A percentile compares a stretch with the other conserved stretches of the same genome.
Evolutionary conservation across 1,140 invertebrate genomes (phyloP).

Genomic region (Rhynchophorus ferrugineus): DNA sequence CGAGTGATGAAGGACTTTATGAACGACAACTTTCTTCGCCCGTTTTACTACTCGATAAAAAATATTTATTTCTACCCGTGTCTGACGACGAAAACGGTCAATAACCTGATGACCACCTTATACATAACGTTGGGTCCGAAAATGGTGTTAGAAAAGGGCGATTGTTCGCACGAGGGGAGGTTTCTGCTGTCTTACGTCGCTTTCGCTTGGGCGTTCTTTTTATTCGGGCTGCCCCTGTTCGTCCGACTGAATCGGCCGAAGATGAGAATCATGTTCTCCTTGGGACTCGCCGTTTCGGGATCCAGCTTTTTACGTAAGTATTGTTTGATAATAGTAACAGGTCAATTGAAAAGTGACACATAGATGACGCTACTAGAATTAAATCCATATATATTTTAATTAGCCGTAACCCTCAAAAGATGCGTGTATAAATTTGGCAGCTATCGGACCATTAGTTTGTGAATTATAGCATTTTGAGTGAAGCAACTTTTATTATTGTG

Average conservation of each 20-base stretch:
- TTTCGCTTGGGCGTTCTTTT: constrained; percentile 31
- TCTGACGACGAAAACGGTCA: constrained; percentile 23
- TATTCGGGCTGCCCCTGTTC: constrained; percentile 25
- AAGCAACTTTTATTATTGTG: background rate
- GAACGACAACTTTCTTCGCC: constrained; percentile 21
- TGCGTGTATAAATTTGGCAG: too few species aligned
- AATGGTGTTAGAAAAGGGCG: constrained; percentile 16
- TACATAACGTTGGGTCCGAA: constrained; percentile 22
- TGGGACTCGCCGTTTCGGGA: constrained; percentile 25
- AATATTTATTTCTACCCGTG: constrained; percentile 27
- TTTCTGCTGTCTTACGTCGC: constrained; percentile 30
- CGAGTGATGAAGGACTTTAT: constrained; percentile 20
- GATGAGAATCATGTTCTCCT: constrained; percentile 20
- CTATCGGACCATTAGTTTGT: too few species aligned
- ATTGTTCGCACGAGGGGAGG: constrained; percentile 21
- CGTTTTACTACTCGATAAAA: constrained; percentile 18
- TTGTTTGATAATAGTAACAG: too few species aligned
- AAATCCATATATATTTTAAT: too few species aligned
- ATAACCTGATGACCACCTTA: constrained; percentile 14
- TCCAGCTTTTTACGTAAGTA: constrained; percentile 27
- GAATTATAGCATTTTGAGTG: too few species aligned
- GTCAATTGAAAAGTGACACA: too few species aligned
- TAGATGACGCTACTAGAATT: too few species aligned
- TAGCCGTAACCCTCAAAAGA: too few species aligned
- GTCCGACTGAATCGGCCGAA: constrained; percentile 21